Evolutionary conservation across 2,888 invertebrate species (phyloP), one percentile per base, ranked within the genome.

Genomic region (Horisme vitalbata): DNA sequence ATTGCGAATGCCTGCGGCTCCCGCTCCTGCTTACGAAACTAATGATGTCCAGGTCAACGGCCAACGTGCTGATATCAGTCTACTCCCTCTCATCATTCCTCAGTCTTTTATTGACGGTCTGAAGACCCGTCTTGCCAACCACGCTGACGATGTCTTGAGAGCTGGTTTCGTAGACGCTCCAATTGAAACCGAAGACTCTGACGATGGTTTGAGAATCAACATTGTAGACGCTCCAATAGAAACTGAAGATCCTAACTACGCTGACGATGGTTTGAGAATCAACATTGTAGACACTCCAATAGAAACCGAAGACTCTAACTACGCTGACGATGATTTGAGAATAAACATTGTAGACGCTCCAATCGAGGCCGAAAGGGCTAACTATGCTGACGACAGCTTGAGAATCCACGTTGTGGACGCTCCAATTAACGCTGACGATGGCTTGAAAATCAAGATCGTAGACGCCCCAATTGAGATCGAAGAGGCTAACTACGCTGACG

Each of bases 51-150:
- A n/a, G n/a, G n/a, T n/a, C n/a, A n/a, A n/a, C n/a, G n/a, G n/a
- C n/a, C n/a, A n/a, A n/a, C n/a, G n/a, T n/a, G 7, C 9, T 8
- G 3, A 18, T 3, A 27, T 33, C 14, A 44, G 41, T 44, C 30
- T 46, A 23, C 34, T 44, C 1, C 46, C 33, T 2, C 5, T 41
- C n/a, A 30, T 52, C 13, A 14, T 52, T 3, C 26, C 37, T 13
- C 37, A 21, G 27, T 20, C 32, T 14, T 13, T 37, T 5, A 9
- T 46, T 21, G 41, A 36, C 1, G 26, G 35, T 10, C 4, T 41
- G 7, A 30, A 7, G 14, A 20, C 10, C 18, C n/a, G 28, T 7
- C 27, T 3, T 4, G 27, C 20, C 2, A n/a, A 23, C 2, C 15
- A 23, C 3, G 14, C n/a, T 23, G 23, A 7, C 9, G 15, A 39